A percentile compares a stretch with the other conserved stretches of the same genome.
Conservation (phyloP, 1,140 invertebrate species). For the Drosophila subpulchrella region DNA sequence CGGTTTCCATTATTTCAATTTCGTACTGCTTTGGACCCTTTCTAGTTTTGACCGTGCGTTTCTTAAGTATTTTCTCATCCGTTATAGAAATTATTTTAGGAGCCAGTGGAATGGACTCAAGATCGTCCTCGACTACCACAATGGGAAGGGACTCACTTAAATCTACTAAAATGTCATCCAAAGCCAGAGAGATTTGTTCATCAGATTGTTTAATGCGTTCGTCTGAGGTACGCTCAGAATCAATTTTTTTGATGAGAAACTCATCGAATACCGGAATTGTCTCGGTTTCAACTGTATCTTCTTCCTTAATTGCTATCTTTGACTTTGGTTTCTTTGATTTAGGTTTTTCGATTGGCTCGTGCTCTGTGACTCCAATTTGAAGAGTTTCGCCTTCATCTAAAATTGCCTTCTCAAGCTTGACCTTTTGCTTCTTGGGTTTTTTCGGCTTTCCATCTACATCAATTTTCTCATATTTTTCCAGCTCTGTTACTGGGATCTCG, state of each 20-base stretch:
- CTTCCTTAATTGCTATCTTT: slow-evolving; percentile 12
- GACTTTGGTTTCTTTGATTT: slow-evolving; percentile 60
- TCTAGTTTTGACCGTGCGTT: slow-evolving; percentile 84
- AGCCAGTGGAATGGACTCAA: slow-evolving; percentile 9
- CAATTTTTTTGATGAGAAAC: slow-evolving; percentile 47
- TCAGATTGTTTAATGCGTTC: background rate
- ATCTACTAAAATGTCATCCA: slow-evolving; percentile 52
- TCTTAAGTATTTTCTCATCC: slow-evolving; percentile 56
- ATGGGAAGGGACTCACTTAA: slow-evolving; percentile 50
- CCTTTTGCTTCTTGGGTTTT: slow-evolving; percentile 71
- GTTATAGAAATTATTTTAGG: slow-evolving; percentile 1
- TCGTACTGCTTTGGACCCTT: slow-evolving; percentile 84
- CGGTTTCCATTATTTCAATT: slow-evolving; percentile 84
- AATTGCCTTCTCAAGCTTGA: slow-evolving; percentile 43
- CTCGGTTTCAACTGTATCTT: slow-evolving; percentile 12
- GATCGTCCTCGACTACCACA: slow-evolving; percentile 38
- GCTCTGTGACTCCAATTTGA: slow-evolving; percentile 60
- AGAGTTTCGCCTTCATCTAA: slow-evolving; percentile 52
- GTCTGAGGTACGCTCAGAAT: slow-evolving; percentile 28
- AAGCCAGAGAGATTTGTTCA: slow-evolving; percentile 1
- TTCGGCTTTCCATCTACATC: slow-evolving; percentile 75
- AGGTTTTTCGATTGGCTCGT: slow-evolving; percentile 57
- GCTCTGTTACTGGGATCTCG: slow-evolving; percentile 81
- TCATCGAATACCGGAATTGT: slow-evolving; percentile 37
- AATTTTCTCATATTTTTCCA: slow-evolving; percentile 83